These are phyloP conservation scores for Scaptomyza flava DNA, from an alignment of 2,888 invertebrate species.

Conservation along the genomic window DNA sequence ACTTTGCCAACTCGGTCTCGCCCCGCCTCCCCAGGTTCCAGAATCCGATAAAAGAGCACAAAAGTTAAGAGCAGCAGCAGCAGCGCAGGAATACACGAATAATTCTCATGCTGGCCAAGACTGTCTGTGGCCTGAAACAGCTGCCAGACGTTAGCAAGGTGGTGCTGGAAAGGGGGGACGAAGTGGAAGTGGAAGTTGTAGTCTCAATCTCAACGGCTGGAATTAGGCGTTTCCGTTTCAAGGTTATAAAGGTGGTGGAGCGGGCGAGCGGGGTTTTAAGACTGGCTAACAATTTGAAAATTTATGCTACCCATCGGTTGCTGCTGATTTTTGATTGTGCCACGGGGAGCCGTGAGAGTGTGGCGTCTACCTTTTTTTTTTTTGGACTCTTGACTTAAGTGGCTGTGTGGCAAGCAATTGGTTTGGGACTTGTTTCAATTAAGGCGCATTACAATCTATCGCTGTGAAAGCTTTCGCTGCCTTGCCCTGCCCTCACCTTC, in stretches of 20 bases:
- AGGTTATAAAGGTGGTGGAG: conserved; percentile 4
- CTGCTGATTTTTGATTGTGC: conserved; percentile 80
- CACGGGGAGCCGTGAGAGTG: conserved; percentile 66
- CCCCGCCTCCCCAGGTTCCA: conserved; percentile 13
- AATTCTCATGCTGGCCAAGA: conserved; percentile 46
- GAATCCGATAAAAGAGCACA: conserved; percentile 65
- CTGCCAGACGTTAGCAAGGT: conserved; percentile 64
- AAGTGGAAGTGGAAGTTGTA: conserved; percentile 20
- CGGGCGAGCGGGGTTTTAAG: conserved; percentile 23
- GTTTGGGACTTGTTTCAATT: conserved; percentile 83
- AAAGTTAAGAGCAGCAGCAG: conserved; percentile 29
- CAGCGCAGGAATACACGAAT: conserved; percentile 24
- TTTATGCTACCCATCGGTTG: conserved; percentile 71
- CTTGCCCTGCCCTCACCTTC: conserved; percentile 50
- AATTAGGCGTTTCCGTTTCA: conserved; percentile 80
- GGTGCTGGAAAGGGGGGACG: background rate
- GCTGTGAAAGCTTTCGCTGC: conserved; percentile 18
- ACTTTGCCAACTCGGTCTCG: conserved; percentile 33
- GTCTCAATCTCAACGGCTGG: conserved; percentile 72
- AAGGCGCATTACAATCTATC: conserved; percentile 81
- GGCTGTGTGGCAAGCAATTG: conserved; percentile 70
- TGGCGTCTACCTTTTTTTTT: conserved; percentile 48
- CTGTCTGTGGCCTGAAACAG: conserved; percentile 61
- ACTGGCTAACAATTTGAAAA: conserved; percentile 69
- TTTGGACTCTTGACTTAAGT: conserved; percentile 58